These are phyloP conservation scores for Elaphurus davidianus DNA, from an alignment of 2,113 vertebrate species.

Conservation along the genomic window DNA sequence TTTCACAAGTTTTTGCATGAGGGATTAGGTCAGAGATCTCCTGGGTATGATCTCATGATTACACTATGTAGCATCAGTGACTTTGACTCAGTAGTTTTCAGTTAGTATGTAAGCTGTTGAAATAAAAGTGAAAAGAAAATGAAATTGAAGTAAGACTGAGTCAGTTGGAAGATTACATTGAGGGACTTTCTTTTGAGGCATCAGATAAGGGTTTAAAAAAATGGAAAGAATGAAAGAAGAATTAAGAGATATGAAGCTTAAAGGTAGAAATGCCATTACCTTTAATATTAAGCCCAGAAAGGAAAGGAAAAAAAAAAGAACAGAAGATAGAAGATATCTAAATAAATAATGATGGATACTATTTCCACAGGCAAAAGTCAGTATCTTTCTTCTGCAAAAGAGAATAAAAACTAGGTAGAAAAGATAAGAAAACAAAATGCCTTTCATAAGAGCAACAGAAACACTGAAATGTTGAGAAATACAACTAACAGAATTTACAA, in stretches of 20 bases:
- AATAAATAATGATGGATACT: neutral
- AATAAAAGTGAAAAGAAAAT: neutral
- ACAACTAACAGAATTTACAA: neutral
- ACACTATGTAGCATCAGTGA: accelerated
- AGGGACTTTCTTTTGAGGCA: neutral
- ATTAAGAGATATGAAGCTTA: neutral
- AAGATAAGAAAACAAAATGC: neutral
- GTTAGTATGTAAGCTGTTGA: neutral
- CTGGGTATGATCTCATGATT: neutral
- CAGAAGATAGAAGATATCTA: neutral
- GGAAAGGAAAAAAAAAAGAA: neutral
- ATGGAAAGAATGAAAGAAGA: neutral
- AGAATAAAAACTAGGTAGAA: neutral
- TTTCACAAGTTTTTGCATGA: neutral
- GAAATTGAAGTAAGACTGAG: neutral
- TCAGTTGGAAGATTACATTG: neutral
- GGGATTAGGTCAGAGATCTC: neutral
- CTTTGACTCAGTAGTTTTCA: neutral
- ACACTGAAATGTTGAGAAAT: neutral
- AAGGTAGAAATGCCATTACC: neutral
- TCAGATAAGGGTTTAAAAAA: neutral
- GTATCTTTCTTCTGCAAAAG: neutral
- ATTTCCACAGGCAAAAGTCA: neutral
- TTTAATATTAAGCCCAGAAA: neutral
- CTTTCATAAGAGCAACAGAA: neutral